A percentile compares a stretch with the other conserved stretches of the same genome.
These are phyloP conservation scores for Cydia amplana DNA, from an alignment of 1,140 invertebrate species.

Conservation along the genomic window DNA sequence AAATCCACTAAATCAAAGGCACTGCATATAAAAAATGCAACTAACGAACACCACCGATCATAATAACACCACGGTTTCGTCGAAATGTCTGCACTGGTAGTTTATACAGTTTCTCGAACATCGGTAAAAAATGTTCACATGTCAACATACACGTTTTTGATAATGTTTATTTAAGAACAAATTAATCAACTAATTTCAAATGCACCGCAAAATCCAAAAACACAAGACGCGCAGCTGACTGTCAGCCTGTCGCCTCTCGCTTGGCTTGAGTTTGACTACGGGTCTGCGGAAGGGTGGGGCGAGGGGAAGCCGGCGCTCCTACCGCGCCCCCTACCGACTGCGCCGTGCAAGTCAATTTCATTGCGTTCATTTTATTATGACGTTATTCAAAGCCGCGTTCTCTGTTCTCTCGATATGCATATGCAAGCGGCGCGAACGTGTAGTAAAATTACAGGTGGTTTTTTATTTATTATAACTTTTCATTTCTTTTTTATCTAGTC, in stretches of 20 bases:
- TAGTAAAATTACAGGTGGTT: no score
- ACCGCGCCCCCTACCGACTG: slow-evolving; percentile 63
- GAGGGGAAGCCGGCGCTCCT: slow-evolving; percentile 51
- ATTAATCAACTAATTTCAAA: slow-evolving; percentile 70
- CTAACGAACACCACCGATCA: slow-evolving; percentile 53
- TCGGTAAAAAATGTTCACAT: slow-evolving; percentile 51
- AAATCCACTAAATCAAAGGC: slow-evolving; percentile 75
- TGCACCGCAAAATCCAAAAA: slow-evolving; percentile 73
- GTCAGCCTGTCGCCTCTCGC: slow-evolving; percentile 66
- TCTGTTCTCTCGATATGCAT: no score
- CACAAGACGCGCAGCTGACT: slow-evolving; percentile 75
- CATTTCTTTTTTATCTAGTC: no score
- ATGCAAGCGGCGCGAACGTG: slow-evolving; percentile 36
- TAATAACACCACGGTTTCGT: slow-evolving; percentile 47
- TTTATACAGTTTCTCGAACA: slow-evolving; percentile 42
- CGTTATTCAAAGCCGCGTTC: slow-evolving; percentile 52
- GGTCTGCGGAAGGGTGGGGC: slow-evolving; percentile 59
- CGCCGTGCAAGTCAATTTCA: slow-evolving; percentile 66
- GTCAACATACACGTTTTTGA: slow-evolving; percentile 56
- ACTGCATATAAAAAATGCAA: slow-evolving; percentile 60
- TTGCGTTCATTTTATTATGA: slow-evolving; percentile 68
- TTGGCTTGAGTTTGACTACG: slow-evolving; percentile 48
- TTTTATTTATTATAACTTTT: no score
- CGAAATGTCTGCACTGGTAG: slow-evolving; percentile 44
- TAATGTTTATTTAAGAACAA: slow-evolving; percentile 46